Base-by-base conservation (phyloP, 2,797 vertebrate species). In the Meriones psammophilus region DNA sequence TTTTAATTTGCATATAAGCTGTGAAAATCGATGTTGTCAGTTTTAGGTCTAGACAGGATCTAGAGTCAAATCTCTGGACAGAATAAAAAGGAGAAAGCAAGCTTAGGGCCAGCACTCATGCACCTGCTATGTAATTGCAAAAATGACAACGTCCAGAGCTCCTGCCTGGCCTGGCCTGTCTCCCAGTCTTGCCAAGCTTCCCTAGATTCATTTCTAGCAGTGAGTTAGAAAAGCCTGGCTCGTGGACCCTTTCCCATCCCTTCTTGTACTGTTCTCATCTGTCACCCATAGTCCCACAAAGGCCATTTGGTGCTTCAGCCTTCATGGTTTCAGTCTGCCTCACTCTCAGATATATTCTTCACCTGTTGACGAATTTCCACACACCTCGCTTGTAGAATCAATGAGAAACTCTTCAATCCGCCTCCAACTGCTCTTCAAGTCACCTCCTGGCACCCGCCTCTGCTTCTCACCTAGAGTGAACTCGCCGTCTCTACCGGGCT, bases 381-480 rank as follows among this genome's bases (percentile, higher is more conserved):
- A 10, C 5, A 30, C 18, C 58, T 8, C n/a, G 4, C 26, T 30
- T 26, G 13, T 10, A 50, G 30, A 42, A 77, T 24, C 14, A 78
- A 62, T 0, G 17, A 8, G 39, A 88, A 62, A 26, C 18, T 1
- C 54, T 15, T 8, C 17, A 1, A 3, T 15, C 3, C 1, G 15
- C 1, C 8, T 9, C 28, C 14, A 0, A 8, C 1, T 1, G 2
- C 1, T 22, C 28, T 28, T 9, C 7, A 1, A 20, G 24, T 50
- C 3, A 8, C n/a, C 24, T 6, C 24, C 86, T 0, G 20, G 0
- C 0, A 0, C 0, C 60, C 3, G 18, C 3, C 22, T 1, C 0
- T 5, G 39, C 1, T 10, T 2, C n/a, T 54, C 78, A 24, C 13
- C 39, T 50, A 28, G 1, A n/a, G 33, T 2, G 24, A 54, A 15